Evolutionary conservation across 2,113 vertebrate genomes (phyloP).

Genomic region (Malurus elegans): DNA sequence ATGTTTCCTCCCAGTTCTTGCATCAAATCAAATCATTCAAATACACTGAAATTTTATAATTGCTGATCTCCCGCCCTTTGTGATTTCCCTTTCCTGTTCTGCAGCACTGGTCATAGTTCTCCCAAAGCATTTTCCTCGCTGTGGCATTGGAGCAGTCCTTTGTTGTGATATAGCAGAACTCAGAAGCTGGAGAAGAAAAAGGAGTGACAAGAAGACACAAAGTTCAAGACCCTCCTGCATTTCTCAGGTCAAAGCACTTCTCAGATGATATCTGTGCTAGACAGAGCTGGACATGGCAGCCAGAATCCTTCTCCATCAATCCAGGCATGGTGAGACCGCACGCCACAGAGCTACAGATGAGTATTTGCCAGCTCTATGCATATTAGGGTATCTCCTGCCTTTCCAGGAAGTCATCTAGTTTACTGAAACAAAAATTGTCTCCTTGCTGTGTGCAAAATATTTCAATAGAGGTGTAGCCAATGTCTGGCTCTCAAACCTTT

Average conservation of each 20-base stretch:
- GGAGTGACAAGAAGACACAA: neutral
- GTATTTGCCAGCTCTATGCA: neutral
- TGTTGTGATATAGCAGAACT: neutral
- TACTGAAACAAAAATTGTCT: neutral
- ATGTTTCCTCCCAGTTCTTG: neutral
- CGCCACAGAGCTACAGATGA: rapidly evolving
- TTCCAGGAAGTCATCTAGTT: neutral
- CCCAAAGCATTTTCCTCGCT: rapidly evolving
- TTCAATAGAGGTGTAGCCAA: neutral
- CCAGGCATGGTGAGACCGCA: neutral
- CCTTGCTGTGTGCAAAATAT: neutral
- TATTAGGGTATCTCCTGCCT: neutral
- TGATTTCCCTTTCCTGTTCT: constrained; percentile 26
- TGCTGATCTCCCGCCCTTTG: neutral
- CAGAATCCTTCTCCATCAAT: neutral
- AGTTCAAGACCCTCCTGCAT: neutral
- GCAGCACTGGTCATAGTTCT: neutral
- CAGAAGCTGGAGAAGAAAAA: neutral
- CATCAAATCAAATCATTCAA: neutral
- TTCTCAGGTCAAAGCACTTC: neutral
- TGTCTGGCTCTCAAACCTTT: neutral
- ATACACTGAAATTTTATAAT: neutral
- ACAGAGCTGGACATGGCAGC: neutral
- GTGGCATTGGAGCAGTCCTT: neutral
- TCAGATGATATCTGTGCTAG: neutral